Conservation (phyloP, 2,797 vertebrate species). For the Rallus crepitans region DNA sequence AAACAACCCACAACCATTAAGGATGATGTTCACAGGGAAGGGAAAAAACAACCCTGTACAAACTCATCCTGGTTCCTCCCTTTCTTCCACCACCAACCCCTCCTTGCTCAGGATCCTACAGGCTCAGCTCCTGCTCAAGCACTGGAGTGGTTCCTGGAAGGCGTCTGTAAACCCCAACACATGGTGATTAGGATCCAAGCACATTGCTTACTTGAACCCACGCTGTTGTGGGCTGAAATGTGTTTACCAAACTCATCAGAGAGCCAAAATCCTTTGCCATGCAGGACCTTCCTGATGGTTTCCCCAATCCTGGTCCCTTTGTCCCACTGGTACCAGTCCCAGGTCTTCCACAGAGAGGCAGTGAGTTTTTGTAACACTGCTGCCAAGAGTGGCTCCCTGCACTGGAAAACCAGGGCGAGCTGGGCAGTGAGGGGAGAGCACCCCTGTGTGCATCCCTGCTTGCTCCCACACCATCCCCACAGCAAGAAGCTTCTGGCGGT, state of each 20-base stretch:
- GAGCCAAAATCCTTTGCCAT: not conserved
- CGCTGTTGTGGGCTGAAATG: fast-evolving
- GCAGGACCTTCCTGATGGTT: not conserved
- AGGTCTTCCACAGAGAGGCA: not conserved
- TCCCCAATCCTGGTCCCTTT: not conserved
- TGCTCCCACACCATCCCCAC: not conserved
- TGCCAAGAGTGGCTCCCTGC: not conserved
- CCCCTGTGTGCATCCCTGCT: not conserved
- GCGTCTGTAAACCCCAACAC: not conserved
- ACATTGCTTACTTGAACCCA: not conserved
- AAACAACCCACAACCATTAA: not conserved
- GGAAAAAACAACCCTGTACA: not conserved
- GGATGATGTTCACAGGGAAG: not conserved
- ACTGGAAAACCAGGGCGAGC: not conserved
- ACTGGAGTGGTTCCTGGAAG: not conserved
- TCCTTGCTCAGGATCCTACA: not conserved
- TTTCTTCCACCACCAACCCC: not conserved
- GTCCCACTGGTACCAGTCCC: not conserved
- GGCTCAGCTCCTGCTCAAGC: not conserved
- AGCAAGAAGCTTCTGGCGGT: not conserved
- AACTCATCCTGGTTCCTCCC: not conserved
- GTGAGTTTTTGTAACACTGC: fast-evolving
- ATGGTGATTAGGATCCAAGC: not conserved
- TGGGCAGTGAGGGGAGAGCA: not conserved
- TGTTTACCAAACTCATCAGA: not conserved